phyloP scores from a whole-genome alignment of 2,888 invertebrate genomes.

The Chloroclysta siterata region DNA sequence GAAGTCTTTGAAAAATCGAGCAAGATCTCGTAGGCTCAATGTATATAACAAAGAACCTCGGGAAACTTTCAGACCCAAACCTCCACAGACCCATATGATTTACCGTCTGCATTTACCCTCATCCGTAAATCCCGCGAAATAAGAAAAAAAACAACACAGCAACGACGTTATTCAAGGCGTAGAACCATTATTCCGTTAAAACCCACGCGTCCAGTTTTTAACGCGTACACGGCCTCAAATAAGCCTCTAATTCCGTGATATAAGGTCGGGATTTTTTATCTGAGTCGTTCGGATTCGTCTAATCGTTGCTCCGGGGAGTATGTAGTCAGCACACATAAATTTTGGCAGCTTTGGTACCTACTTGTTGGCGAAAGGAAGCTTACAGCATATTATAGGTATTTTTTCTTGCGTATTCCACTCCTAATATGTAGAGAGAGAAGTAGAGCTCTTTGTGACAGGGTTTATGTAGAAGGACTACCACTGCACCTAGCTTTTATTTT shows the following conservation, averaged over 20 bases:
- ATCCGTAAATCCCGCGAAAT: constrained; percentile 26
- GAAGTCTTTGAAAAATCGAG: neutral
- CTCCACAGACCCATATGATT: constrained; percentile 30
- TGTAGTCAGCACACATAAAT: constrained; percentile 55
- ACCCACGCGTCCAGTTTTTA: constrained; percentile 42
- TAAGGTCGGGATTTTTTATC: constrained; percentile 56
- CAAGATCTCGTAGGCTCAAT: neutral
- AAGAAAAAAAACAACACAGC: constrained; percentile 28
- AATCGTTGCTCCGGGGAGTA: constrained; percentile 40
- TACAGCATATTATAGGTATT: constrained; percentile 28
- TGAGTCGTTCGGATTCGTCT: constrained; percentile 41
- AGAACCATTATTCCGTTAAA: constrained; percentile 38
- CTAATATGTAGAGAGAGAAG: neutral
- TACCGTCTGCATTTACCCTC: constrained; percentile 23
- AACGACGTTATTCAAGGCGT: constrained; percentile 35
- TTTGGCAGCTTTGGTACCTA: constrained; percentile 51
- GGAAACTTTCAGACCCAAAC: constrained; percentile 9
- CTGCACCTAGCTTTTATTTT: too few species aligned
- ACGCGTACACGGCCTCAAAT: constrained; percentile 41
- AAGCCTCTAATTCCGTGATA: constrained; percentile 58
- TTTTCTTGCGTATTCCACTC: neutral
- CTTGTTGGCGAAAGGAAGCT: constrained; percentile 59
- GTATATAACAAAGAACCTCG: constrained; percentile 1
- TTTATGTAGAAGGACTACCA: too few species aligned
- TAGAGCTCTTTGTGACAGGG: too few species aligned